phyloP scores from a whole-genome alignment of 1,140 invertebrate species.

The Chrysomallon squamiferum region DNA sequence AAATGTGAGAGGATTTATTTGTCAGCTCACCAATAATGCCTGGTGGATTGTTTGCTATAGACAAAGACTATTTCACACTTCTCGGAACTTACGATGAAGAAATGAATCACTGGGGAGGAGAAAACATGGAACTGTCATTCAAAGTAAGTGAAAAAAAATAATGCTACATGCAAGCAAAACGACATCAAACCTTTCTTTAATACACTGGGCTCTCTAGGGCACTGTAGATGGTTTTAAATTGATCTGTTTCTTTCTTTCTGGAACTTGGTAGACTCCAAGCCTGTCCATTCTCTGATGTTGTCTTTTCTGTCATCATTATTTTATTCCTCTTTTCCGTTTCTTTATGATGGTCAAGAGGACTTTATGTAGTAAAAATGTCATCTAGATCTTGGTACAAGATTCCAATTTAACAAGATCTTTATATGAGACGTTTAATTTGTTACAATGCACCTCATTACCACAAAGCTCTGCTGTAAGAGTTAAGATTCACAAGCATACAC shows the following conservation, averaged over 20 bases:
- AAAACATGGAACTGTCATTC: conserved; percentile 71
- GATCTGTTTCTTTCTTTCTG: not conserved
- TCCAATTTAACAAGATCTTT: too few species aligned
- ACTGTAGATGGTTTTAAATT: not conserved
- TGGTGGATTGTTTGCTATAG: conserved; percentile 83
- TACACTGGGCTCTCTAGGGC: not conserved
- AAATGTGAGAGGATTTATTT: too few species aligned
- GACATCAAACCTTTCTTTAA: not conserved
- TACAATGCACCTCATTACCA: too few species aligned
- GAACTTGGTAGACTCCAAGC: not conserved
- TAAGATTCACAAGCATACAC: too few species aligned
- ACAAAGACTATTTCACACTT: conserved; percentile 84
- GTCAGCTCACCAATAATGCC: conserved; percentile 84
- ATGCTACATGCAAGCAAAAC: not conserved
- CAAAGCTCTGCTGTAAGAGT: too few species aligned
- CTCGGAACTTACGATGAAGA: conserved; percentile 71
- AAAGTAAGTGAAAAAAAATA: too few species aligned
- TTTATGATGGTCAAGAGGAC: too few species aligned
- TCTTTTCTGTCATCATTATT: too few species aligned
- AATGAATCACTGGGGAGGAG: conserved; percentile 86
- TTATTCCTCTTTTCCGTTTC: too few species aligned
- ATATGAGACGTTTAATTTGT: too few species aligned
- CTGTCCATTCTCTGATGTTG: not conserved
- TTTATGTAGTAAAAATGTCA: too few species aligned
- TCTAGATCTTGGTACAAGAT: too few species aligned